Evolutionary conservation across 2,888 invertebrate species (phyloP), one percentile per base, ranked within the genome.

Genomic region (Sialis lutaria): DNA sequence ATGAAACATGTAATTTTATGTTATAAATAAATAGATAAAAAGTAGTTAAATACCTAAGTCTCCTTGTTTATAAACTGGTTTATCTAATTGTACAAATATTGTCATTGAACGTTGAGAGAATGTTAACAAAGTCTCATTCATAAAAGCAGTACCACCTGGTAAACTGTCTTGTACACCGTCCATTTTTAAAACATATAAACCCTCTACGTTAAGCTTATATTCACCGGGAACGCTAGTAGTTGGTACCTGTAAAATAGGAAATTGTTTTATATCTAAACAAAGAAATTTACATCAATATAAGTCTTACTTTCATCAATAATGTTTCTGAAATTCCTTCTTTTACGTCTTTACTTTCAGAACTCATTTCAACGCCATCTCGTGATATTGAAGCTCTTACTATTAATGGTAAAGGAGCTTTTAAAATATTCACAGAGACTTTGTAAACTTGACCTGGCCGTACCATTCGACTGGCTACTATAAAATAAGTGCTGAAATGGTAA

Each of bases 51-150:
- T 60, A 82, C 82, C 79, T 48, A 73, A 85, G 64, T 95, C 88
- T 5, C 86, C 82, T 64, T 95, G 93, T 79, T 82, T 91, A 60
- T 96, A 96, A 5, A 93, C 78, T 0, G 95, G 95, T 60, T 92
- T 92, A 62, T 95, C 92, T 57, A 89, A 79, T 65, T 93, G 93
- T 54, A 96, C 85, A 62, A 95, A 92, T 52, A 95, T 88, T 1
- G 95, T 92, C 82, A 93, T 88, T 44, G 92, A 90, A 37, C 93
- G 74, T 55, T 83, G 82, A 0, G 88, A 89, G 67, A 93, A 96
- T 1, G 74, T 71, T 9, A 96, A 70, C 49, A 77, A 69, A 0
- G 91, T 90, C 61, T 92, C 91, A 59, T 96, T 95, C 41, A 78
- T 67, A 64, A 96, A 96, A 0, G 91, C 87, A 46, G 84, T 78